Conservation (phyloP, 2,888 invertebrate genomes). For the Marasmarcha lunaedactyla region DNA sequence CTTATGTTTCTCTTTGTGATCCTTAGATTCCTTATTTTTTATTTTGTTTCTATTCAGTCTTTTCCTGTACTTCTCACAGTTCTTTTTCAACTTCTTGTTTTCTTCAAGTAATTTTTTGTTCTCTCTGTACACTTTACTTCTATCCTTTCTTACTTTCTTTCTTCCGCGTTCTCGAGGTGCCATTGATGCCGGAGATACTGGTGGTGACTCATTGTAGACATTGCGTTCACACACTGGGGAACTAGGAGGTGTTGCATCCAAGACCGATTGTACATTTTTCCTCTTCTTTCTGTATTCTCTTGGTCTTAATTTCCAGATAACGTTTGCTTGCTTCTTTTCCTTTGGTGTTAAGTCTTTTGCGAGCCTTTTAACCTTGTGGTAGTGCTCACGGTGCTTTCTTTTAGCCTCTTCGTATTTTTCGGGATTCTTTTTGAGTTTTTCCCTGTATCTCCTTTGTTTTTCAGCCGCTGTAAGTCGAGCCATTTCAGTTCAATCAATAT, state of each 20-base stretch:
- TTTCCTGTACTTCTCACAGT: conserved; percentile 1
- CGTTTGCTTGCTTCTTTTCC: conserved; percentile 3
- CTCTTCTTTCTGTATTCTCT: too few species aligned
- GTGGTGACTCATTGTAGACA: too few species aligned
- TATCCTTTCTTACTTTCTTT: neutral
- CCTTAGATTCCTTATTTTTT: too few species aligned
- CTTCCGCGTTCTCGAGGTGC: neutral
- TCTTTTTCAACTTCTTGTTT: neutral
- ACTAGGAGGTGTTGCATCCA: neutral
- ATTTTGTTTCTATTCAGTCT: too few species aligned
- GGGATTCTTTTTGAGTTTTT: conserved; percentile 1
- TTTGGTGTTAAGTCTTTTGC: conserved; percentile 3
- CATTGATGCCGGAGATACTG: neutral
- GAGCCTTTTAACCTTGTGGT: conserved; percentile 4
- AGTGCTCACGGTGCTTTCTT: conserved; percentile 1
- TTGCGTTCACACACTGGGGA: neutral
- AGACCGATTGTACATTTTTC: too few species aligned
- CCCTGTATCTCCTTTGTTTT: conserved; percentile 3
- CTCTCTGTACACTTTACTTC: neutral
- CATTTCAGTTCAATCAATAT: too few species aligned
- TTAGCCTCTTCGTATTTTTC: conserved; percentile 6
- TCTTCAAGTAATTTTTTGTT: neutral
- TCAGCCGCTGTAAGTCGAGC: conserved; percentile 3
- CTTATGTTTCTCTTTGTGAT: too few species aligned
- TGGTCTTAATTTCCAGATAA: conserved; percentile 3